Conservation (phyloP, 2,797 vertebrate genomes). For the Avahi laniger region DNA sequence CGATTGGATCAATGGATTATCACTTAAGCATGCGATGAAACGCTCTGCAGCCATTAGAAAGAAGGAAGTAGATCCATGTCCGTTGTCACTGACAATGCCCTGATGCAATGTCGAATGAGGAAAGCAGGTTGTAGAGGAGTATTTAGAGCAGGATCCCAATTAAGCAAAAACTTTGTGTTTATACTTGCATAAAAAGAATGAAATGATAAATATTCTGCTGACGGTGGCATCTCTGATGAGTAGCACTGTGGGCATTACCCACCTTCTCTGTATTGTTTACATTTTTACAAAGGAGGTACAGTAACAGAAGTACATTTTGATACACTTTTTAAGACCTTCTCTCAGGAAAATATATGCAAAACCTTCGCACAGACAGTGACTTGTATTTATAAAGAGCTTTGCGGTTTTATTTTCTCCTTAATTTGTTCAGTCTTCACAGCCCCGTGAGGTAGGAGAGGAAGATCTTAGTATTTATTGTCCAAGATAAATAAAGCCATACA, state of each 20-base stretch:
- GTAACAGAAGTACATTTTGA: background rate
- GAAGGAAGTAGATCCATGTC: background rate
- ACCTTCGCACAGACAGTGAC: background rate
- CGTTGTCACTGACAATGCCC: background rate
- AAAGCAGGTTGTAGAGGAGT: background rate
- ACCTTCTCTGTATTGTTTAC: background rate
- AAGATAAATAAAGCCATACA: background rate
- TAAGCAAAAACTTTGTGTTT: background rate
- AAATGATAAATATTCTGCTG: background rate
- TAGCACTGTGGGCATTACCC: background rate
- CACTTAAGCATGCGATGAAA: background rate
- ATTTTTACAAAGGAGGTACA: constrained; percentile 12
- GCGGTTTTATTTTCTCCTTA: background rate
- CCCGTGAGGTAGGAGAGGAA: background rate
- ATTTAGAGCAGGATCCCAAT: background rate
- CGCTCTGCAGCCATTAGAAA: background rate
- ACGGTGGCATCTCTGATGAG: background rate
- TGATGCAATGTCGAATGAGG: background rate
- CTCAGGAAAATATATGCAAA: background rate
- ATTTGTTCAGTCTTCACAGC: background rate
- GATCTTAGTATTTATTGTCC: background rate
- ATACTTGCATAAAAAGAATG: background rate
- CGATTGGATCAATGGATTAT: background rate
- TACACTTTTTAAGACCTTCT: background rate
- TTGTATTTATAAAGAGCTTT: background rate